phyloP scores from a whole-genome alignment of 2,797 vertebrate genomes.

The Platyrinchus mystaceus region DNA sequence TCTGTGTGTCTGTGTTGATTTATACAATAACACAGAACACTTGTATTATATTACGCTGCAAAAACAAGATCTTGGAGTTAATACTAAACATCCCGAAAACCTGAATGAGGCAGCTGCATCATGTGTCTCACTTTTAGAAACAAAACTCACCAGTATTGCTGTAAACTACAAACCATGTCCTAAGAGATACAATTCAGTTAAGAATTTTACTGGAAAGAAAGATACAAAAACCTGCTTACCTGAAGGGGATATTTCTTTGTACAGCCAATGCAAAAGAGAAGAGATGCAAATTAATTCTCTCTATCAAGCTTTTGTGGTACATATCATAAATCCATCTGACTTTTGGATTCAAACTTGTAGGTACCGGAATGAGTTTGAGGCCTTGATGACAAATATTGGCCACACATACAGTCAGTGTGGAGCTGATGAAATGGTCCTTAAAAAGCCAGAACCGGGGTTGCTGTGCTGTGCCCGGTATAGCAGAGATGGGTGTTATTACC shows the following conservation, averaged over 20 bases:
- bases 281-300: constrained; percentile 70
- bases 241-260: neutral
- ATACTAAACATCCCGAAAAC: neutral
- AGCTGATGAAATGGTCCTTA: constrained; percentile 79
- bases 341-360: constrained; percentile 87
- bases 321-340: constrained; percentile 82
- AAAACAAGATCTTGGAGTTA: constrained; percentile 2
- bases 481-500: constrained; percentile 85
- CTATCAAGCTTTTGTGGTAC: constrained; percentile 80
- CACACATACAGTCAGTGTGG: constrained; percentile 73
- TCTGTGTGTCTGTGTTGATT: constrained; percentile 75
- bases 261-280: constrained; percentile 61
- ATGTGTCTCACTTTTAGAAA: neutral
- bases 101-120: neutral
- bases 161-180: neutral
- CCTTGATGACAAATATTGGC: constrained; percentile 80
- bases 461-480: constrained; percentile 89
- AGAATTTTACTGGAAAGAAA: constrained; percentile 27
- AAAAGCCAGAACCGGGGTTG: constrained; percentile 79
- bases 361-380: constrained; percentile 80
- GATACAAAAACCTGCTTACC: neutral
- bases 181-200: neutral
- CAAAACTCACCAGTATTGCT: neutral
- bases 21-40: constrained; percentile 69
- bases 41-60: constrained; percentile 81